phyloP scores from a whole-genome alignment of 2,888 invertebrate species.

The Tenthredo livida region DNA sequence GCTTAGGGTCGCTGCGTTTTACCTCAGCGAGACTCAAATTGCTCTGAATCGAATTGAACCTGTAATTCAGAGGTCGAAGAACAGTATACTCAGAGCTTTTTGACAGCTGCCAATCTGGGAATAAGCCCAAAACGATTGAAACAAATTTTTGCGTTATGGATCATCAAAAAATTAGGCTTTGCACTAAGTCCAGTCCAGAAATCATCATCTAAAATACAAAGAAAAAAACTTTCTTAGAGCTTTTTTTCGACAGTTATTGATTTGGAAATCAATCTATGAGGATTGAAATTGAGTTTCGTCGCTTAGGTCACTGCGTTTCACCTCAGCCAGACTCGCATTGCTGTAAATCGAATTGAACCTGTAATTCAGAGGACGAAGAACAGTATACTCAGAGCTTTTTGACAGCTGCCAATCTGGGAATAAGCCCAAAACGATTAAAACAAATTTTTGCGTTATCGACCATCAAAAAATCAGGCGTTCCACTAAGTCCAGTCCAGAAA shows the following conservation, averaged over 20 bases:
- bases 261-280: not conserved
- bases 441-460: not conserved
- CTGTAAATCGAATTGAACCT: not conserved
- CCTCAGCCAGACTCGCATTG: not conserved
- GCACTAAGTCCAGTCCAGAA: not conserved
- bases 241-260: constrained; percentile 6
- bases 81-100: not conserved
- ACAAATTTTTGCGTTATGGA: not conserved
- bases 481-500: not conserved
- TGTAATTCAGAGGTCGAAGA: not conserved
- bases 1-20: not conserved
- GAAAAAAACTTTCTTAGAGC: not conserved
- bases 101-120: not conserved
- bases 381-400: not conserved
- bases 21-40: not conserved
- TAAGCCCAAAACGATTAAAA: not conserved
- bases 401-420: not conserved
- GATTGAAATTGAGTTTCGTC: not conserved
- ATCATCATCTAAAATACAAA: not conserved
- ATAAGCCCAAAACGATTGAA: not conserved
- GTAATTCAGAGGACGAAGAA: not conserved
- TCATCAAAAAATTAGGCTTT: not conserved
- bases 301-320: not conserved
- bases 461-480: not conserved
- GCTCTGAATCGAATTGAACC: not conserved